Evolutionary conservation across 2,888 invertebrate genomes (phyloP).

Genomic region (Perizoma affinitatum): DNA sequence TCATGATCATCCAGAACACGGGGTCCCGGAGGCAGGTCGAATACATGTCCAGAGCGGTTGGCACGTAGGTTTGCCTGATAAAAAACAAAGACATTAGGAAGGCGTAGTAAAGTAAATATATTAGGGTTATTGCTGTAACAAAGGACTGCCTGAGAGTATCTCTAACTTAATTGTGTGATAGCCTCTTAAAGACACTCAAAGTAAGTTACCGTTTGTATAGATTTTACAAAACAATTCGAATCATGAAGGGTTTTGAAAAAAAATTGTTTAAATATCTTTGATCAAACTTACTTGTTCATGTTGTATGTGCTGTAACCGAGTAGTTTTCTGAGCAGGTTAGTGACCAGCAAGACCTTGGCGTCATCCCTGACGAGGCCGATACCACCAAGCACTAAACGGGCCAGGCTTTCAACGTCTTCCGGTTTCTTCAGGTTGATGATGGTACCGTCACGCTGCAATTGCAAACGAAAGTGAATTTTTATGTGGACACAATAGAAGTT

Average conservation of each 20-base stretch:
- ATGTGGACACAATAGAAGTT: neutral
- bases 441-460: constrained; percentile 80
- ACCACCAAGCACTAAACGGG: constrained; percentile 87
- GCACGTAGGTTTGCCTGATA: constrained; percentile 75
- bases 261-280: neutral
- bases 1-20: constrained; percentile 87
- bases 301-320: constrained; percentile 69
- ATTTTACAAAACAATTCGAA: neutral
- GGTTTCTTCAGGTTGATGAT: constrained; percentile 85
- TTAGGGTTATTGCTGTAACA: neutral
- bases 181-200: too few species aligned
- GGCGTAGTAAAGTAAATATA: too few species aligned
- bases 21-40: constrained; percentile 89
- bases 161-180: too few species aligned
- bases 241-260: neutral
- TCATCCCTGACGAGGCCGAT: constrained; percentile 82
- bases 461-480: constrained; percentile 14
- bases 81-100: constrained; percentile 11
- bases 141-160: neutral
- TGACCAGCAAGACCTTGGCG: constrained; percentile 76
- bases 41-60: constrained; percentile 86
- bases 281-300: constrained; percentile 64
- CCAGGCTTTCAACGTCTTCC: constrained; percentile 87
- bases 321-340: constrained; percentile 65
- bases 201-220: too few species aligned